Base-by-base conservation (phyloP, 2,797 vertebrate species). In the Acanthis flammea region DNA sequence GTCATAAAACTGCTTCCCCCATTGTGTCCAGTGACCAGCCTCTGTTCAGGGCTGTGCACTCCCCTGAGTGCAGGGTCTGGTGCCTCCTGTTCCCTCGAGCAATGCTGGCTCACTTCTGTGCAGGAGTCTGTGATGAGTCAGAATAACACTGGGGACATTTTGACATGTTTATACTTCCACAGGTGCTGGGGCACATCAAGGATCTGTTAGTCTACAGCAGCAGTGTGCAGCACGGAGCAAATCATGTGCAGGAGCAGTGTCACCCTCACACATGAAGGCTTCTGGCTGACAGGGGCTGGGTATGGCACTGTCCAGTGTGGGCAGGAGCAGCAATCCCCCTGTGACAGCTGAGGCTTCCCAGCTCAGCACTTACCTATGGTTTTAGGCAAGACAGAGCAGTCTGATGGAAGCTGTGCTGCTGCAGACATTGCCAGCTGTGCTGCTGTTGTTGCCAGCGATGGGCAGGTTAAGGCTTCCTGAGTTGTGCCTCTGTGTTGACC, bases 271-370 rank as follows among this genome's bases (percentile, higher is more conserved):
- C 61, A 1, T 7, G n/a, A 57, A 9, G 35, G 19, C 45, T 84
- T 4, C 70, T 33, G 73, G 19, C 70, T 76, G 23, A 0, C 10
- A 15, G 75, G 35, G 60, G 35, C 37, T 0, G 0, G 11, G 15
- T 1, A 1, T 84, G 61, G 18, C 28, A 13, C 53, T 23, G 60
- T 11, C 41, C 48, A 24, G 9, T 66, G 57, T 4, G 2, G 12
- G n/a, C 19, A 6, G 4, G 37, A 71, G 61, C n/a, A 61, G 0
- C 45, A 61, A n/a, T 41, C 27, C 45, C 53, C 42, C 37, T 63
- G 6, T 0, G 1, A 22, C 65, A 80, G 41, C 68, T 30, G 53
- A 70, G 48, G 35, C 75, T 76, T 83, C 72, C 9, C 61, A 65
- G 61, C 50, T 63, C 65, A 30, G 54, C 57, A 22, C 42, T 41